Evolutionary conservation across 2,113 vertebrate genomes (phyloP).

Genomic region (Rhizomys pruinosus): DNA sequence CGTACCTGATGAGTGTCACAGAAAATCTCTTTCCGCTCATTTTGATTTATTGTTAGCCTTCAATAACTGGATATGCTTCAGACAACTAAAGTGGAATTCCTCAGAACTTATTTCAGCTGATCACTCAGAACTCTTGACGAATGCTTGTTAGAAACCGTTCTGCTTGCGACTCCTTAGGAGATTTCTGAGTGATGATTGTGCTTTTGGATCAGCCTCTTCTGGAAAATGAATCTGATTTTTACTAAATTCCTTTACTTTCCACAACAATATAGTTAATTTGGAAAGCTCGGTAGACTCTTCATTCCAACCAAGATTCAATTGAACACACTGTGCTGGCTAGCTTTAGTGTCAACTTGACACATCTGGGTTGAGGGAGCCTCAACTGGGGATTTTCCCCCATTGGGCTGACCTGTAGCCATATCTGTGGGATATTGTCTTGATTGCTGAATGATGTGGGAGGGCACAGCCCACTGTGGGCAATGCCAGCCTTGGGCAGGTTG

Average conservation of each 20-base stretch:
- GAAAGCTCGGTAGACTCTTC: background rate
- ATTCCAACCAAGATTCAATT: background rate
- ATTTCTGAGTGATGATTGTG: background rate
- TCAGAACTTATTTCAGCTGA: background rate
- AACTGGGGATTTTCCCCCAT: too few species aligned
- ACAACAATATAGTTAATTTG: background rate
- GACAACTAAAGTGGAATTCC: background rate
- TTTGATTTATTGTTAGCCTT: background rate
- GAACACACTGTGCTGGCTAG: too few species aligned
- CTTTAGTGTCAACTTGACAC: too few species aligned
- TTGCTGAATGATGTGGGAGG: too few species aligned
- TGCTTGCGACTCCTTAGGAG: background rate
- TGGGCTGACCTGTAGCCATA: too few species aligned
- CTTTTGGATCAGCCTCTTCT: background rate
- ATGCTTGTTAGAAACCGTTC: background rate
- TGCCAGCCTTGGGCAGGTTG: too few species aligned
- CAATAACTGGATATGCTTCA: background rate
- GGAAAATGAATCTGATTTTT: background rate
- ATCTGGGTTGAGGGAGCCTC: too few species aligned
- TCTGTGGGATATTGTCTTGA: too few species aligned
- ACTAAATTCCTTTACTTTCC: background rate
- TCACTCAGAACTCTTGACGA: conserved; percentile 17
- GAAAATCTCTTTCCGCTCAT: background rate
- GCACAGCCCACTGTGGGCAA: too few species aligned
- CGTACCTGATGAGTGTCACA: background rate